Evolutionary conservation across 2,113 vertebrate genomes (phyloP), one percentile per base, ranked within the genome.

Genomic region (Grammomys dolichurus): DNA sequence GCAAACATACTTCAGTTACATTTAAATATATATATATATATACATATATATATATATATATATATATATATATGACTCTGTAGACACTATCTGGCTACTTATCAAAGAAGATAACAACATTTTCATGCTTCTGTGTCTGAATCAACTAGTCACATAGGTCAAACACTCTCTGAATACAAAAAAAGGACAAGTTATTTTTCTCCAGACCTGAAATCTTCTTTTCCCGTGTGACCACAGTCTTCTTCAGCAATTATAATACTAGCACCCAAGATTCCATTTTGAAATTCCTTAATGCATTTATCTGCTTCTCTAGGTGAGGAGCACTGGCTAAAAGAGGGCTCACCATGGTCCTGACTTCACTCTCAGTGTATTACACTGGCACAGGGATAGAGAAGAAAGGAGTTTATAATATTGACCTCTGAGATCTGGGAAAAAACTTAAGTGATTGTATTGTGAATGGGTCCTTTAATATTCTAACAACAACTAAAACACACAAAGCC

Each of bases 101-200:
- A 86, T 86, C 67, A 89, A 94, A 94, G 77, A 43, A 87, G 80
- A 90, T 43, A 96, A 91, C 89, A 85, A 91, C 56, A 80, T 93
- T 77, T 93, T 96, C 75, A 90, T 48, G 87, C 48, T 78, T 91
- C 31, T 26, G 56, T 5, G 54, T 92, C 63, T 75, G 75, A 67
- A 82, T 86, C 51, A 95, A 90, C 81, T 43, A 10, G 90, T 82
- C 65, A 36, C 13, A 76, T 22, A 84, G 33, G 14, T 92, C 72
- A 75, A 89, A 85, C 9, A 67, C 94, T 90, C 24, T 87, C 20
- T 90, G 90, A 91, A 84, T n/a, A 72, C 1, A 82, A 43, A 51
- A 46, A 46, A 85, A n/a, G 24, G 65, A 28, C 78, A 94, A 43
- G 93, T 94, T 77, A 43, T 80, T 96, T 94, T 88, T 48, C 26